A percentile compares a stretch with the other conserved stretches of the same genome.
phyloP scores from a whole-genome alignment of 2,797 vertebrate genomes.

The Ibycter americanus region DNA sequence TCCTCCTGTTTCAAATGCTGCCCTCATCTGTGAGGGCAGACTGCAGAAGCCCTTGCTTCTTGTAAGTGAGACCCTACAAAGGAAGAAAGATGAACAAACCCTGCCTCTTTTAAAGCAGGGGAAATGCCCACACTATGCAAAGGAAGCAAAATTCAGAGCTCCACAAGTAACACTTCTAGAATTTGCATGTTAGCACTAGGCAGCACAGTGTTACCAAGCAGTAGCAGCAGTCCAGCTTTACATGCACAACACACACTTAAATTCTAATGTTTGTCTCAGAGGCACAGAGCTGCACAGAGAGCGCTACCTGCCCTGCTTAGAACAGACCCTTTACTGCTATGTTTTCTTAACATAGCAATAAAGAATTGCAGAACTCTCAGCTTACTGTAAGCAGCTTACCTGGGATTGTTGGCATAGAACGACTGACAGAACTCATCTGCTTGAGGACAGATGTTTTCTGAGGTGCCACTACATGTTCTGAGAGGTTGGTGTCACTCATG shows the following conservation, averaged over 20 bases:
- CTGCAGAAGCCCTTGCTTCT: not conserved
- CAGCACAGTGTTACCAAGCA: not conserved
- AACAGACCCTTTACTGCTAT: not conserved
- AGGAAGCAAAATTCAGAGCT: not conserved
- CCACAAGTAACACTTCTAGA: not conserved
- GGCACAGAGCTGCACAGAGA: not conserved
- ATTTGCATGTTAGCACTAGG: not conserved
- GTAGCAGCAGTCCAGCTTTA: not conserved
- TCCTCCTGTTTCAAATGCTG: not conserved
- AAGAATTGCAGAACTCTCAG: not conserved
- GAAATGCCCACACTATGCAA: not conserved
- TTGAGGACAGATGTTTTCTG: constrained; percentile 77
- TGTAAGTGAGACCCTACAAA: not conserved
- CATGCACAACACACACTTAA: not conserved
- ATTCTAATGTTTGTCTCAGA: not conserved
- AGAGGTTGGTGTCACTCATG: constrained; percentile 96
- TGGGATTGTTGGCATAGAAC: constrained; percentile 93
- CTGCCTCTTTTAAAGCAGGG: not conserved
- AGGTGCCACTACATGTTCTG: constrained; percentile 77
- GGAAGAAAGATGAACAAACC: not conserved
- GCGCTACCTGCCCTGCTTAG: not conserved
- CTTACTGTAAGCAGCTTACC: constrained; percentile 73
- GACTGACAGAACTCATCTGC: constrained; percentile 89
- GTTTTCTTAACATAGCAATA: not conserved
- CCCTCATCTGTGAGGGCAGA: not conserved